Evolutionary conservation across 2,113 vertebrate genomes (phyloP).

Genomic region (Amazona guildingii): DNA sequence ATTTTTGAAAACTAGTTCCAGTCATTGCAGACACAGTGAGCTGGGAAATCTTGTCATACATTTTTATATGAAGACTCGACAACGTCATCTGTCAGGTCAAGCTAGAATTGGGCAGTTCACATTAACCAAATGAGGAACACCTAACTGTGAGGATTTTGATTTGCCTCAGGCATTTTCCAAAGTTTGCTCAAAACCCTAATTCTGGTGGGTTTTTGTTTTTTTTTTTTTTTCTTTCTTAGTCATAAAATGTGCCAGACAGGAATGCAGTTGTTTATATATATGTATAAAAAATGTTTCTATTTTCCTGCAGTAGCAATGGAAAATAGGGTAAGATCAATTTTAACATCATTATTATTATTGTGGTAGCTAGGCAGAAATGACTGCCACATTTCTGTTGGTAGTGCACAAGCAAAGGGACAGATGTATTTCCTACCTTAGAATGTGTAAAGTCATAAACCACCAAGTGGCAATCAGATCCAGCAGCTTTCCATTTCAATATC

Average conservation of each 20-base stretch:
- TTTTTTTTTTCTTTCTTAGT: background rate
- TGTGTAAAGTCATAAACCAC: background rate
- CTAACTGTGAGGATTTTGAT: background rate
- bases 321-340: background rate
- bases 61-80: background rate
- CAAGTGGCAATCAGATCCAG: background rate
- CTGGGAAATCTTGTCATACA: background rate
- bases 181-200: background rate
- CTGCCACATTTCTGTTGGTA: background rate
- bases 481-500: background rate
- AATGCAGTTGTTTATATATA: background rate
- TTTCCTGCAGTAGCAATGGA: background rate
- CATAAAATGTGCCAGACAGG: background rate
- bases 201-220: background rate
- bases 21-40: background rate
- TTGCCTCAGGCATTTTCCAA: background rate
- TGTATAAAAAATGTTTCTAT: background rate
- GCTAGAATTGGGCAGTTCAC: background rate
- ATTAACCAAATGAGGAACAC: background rate
- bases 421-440: background rate
- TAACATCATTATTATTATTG: background rate
- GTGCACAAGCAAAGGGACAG: background rate
- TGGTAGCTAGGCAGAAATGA: background rate
- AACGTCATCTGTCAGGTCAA: background rate
- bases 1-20: fast-evolving